Evolutionary conservation across 2,113 vertebrate genomes (phyloP).

Genomic region (Percina caprodes): DNA sequence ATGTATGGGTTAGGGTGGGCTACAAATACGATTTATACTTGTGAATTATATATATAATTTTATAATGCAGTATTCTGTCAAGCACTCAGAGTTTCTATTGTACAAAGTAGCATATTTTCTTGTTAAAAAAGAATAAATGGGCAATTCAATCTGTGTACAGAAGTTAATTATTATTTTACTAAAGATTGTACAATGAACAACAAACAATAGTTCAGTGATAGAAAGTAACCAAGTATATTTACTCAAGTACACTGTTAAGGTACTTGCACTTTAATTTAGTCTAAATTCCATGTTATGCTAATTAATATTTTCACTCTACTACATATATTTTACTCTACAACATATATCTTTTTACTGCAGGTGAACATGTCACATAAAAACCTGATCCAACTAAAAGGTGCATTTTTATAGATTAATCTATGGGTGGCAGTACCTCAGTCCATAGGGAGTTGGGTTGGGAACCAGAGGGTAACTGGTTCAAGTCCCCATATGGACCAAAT

Average conservation of each 20-base stretch:
- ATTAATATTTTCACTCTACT: background rate
- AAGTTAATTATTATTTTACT: background rate
- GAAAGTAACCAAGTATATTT: background rate
- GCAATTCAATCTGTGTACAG: background rate
- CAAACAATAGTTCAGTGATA: background rate
- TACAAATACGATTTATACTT: background rate
- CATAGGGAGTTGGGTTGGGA: too few relatives aligned
- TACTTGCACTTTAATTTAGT: background rate
- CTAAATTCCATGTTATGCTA: background rate
- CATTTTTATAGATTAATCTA: background rate
- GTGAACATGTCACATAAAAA: background rate
- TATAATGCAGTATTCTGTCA: constrained; percentile 50
- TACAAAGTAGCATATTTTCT: constrained; percentile 34
- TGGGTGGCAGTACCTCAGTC: too few relatives aligned
- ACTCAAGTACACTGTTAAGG: background rate
- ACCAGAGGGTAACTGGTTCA: too few relatives aligned
- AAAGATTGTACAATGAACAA: background rate
- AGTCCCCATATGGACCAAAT: too few relatives aligned
- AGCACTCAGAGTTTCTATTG: constrained; percentile 40
- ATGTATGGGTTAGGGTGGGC: background rate
- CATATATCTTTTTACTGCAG: background rate
- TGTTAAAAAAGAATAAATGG: constrained; percentile 16
- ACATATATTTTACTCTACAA: background rate
- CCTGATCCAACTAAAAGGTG: background rate
- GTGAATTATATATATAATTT: background rate